Conservation (phyloP, 23 tunicate species). For the Styela clava region DNA sequence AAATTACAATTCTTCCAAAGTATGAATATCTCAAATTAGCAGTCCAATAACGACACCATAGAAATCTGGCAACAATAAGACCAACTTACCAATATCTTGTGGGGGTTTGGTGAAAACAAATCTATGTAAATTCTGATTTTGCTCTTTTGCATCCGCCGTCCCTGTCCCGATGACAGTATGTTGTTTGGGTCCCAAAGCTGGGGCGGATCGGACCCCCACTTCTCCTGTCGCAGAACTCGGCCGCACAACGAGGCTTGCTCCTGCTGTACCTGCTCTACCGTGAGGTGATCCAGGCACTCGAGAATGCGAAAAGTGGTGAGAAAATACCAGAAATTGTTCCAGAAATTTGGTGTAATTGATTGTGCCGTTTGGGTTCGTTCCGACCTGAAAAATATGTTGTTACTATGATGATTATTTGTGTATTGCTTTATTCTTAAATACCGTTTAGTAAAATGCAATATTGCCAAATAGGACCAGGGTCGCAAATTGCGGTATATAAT, state of each 20-base stretch:
- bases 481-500: no score
- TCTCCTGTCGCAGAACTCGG: constrained; percentile 23
- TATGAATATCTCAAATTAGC: no score
- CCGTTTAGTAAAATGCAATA: no score
- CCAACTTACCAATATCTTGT: constrained; percentile 17
- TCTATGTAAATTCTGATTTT: neutral
- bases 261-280: constrained; percentile 13
- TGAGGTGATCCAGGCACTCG: constrained; percentile 19
- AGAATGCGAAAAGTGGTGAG: constrained; percentile 17
- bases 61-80: no score
- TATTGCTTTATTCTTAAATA: no score
- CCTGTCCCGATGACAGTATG: neutral
- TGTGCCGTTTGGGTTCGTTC: constrained; percentile 72
- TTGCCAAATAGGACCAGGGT: no score
- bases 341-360: constrained; percentile 63
- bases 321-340: constrained; percentile 30
- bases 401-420: neutral
- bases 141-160: neutral
- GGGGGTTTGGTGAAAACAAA: constrained; percentile 15
- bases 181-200: neutral
- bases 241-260: constrained; percentile 10
- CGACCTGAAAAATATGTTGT: constrained; percentile 41
- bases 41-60: no score
- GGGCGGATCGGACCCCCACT: neutral
- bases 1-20: no score